Conservation (phyloP, 2,888 invertebrate genomes). For the Pimpla rufipes region DNA sequence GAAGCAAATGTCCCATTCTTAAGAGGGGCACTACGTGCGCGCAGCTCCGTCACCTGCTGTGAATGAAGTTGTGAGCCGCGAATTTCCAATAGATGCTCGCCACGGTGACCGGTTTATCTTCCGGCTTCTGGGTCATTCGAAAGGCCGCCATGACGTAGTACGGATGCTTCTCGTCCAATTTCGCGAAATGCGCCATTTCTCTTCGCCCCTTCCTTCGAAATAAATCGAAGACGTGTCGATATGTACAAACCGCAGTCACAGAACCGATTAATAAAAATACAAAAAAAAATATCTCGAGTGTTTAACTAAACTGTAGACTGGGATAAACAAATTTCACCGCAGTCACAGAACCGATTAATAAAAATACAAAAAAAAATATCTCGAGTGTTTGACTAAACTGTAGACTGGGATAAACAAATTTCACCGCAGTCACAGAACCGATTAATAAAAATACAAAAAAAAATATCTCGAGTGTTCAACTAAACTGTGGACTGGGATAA, state of each 20-base stretch:
- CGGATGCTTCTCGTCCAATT: conserved; percentile 78
- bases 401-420: too few relatives aligned
- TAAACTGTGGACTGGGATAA: too few relatives aligned
- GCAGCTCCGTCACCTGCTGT: conserved; percentile 70
- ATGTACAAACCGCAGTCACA: conserved; percentile 15
- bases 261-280: not conserved
- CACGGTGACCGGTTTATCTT: conserved; percentile 77
- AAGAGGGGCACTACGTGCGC: not conserved
- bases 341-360: not conserved
- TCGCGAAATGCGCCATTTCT: conserved; percentile 79
- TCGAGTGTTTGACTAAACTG: not conserved
- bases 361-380: not conserved
- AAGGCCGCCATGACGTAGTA: conserved; percentile 78
- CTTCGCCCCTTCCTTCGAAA: conserved; percentile 69
- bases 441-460: conserved; percentile 8
- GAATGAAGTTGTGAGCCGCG: conserved; percentile 80
- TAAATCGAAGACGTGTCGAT: conserved; percentile 54
- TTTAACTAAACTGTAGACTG: not conserved
- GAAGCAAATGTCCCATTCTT: conserved; percentile 28
- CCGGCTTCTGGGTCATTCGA: conserved; percentile 79
- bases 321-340: too few relatives aligned
- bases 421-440: not conserved
- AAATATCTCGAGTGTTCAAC: not conserved
- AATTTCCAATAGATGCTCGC: conserved; percentile 81
- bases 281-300: not conserved